phyloP scores from a whole-genome alignment of 2,113 vertebrate species.

The Peromyscus leucopus region DNA sequence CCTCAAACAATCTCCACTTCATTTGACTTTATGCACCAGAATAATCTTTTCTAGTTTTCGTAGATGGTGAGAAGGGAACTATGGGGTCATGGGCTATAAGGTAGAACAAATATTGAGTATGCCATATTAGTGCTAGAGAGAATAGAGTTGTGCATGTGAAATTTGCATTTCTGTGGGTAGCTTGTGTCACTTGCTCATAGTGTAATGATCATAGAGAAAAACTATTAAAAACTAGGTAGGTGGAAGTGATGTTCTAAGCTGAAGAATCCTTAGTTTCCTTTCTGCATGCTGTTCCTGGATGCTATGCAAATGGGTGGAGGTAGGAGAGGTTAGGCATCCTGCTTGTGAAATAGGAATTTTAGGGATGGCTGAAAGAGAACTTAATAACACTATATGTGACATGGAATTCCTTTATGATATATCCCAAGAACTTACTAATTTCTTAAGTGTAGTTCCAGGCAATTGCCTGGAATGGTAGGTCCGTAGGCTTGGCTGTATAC shows the following conservation, averaged over 20 bases:
- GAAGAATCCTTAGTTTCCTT: neutral
- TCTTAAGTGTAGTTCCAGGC: neutral
- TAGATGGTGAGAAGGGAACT: neutral
- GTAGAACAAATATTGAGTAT: neutral
- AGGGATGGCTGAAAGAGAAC: neutral
- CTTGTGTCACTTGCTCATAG: neutral
- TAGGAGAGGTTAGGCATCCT: neutral
- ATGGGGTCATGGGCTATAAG: neutral
- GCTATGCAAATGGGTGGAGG: neutral
- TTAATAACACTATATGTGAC: neutral
- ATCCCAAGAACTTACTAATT: neutral
- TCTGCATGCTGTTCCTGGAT: neutral
- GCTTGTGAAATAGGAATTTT: neutral
- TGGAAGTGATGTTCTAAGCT: neutral
- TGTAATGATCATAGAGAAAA: neutral
- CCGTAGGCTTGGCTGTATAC: neutral
- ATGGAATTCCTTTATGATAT: neutral
- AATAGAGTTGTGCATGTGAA: neutral
- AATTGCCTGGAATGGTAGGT: neutral
- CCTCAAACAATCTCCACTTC: neutral
- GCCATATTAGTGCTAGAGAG: neutral
- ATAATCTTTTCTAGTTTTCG: neutral
- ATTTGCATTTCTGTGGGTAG: neutral
- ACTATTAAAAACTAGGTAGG: neutral
- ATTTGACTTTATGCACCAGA: neutral